phyloP scores from a whole-genome alignment of 2,888 invertebrate genomes.

The Drosophila rellima region DNA sequence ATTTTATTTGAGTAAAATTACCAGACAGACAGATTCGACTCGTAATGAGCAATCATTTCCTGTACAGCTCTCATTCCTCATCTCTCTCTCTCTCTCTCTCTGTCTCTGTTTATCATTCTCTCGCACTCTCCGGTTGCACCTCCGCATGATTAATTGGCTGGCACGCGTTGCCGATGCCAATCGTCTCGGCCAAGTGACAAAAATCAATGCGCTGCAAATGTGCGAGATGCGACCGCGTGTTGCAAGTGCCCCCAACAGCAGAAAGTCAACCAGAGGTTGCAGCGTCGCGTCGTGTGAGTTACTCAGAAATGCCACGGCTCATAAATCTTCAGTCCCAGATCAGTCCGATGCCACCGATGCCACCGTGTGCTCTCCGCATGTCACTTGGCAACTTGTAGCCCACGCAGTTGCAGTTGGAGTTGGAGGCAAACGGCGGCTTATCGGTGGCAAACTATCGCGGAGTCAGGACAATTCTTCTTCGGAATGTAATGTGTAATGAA shows the following conservation, averaged over 20 bases:
- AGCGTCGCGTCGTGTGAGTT: conserved; percentile 49
- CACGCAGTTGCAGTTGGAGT: conserved; percentile 36
- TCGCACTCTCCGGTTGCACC: conserved; percentile 14
- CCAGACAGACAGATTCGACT: neutral
- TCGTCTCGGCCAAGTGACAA: conserved; percentile 72
- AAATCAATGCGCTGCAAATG: conserved; percentile 77
- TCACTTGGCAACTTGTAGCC: conserved; percentile 59
- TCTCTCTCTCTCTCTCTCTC: conserved; percentile 6
- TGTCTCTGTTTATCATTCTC: conserved; percentile 4
- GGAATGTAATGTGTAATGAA: conserved; percentile 70
- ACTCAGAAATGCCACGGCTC: conserved; percentile 49
- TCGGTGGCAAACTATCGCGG: conserved; percentile 63
- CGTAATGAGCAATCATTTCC: conserved; percentile 12
- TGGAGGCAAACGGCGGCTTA: conserved; percentile 39
- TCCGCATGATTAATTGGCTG: conserved; percentile 66
- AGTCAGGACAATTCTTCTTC: conserved; percentile 60
- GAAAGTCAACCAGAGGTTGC: conserved; percentile 14
- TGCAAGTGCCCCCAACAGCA: conserved; percentile 40
- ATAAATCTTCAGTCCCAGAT: conserved; percentile 55
- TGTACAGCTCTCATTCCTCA: conserved; percentile 17
- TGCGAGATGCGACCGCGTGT: conserved; percentile 54
- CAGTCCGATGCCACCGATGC: conserved; percentile 18
- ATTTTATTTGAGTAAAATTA: neutral
- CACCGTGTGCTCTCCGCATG: conserved; percentile 15
- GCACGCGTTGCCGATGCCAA: conserved; percentile 75